A percentile compares a stretch with the other conserved stretches of the same genome.
These are phyloP conservation scores for Phaethon lepturus DNA, from an alignment of 2,113 vertebrate species.

Conservation along the genomic window DNA sequence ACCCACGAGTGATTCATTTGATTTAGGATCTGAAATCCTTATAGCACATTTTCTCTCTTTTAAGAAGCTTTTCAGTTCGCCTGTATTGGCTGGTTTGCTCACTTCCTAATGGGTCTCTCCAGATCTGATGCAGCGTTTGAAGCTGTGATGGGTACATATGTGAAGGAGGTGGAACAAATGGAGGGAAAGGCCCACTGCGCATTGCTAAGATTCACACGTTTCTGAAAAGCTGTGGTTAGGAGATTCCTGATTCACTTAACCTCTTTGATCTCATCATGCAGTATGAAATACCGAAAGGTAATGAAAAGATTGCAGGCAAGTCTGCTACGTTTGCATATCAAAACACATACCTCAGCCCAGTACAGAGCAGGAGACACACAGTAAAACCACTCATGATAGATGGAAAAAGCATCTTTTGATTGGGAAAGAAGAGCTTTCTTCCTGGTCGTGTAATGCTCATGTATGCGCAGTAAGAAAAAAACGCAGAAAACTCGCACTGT, in stretches of 20 bases:
- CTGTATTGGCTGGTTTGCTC: background rate
- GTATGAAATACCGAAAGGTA: background rate
- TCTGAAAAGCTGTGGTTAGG: background rate
- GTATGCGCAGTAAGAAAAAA: background rate
- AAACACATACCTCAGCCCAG: background rate
- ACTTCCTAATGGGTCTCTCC: conserved; percentile 4
- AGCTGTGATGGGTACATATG: background rate
- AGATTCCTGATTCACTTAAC: conserved; percentile 17
- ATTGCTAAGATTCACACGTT: background rate
- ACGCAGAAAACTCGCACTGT: background rate
- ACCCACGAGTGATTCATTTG: background rate
- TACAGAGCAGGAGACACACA: background rate
- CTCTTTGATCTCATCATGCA: conserved; percentile 29
- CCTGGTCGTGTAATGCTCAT: background rate
- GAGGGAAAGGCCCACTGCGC: background rate
- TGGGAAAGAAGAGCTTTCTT: background rate
- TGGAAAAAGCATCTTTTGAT: background rate
- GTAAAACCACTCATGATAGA: background rate
- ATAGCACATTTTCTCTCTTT: conserved; percentile 31
- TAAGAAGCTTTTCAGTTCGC: background rate
- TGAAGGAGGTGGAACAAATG: background rate
- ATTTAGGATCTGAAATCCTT: conserved; percentile 28
- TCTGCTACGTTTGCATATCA: background rate
- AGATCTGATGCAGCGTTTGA: conserved; percentile 5
- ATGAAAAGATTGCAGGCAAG: background rate